Evolutionary conservation across 1,140 invertebrate genomes (phyloP), one percentile per base, ranked within the genome.

Genomic region (Brachystomella parvula): DNA sequence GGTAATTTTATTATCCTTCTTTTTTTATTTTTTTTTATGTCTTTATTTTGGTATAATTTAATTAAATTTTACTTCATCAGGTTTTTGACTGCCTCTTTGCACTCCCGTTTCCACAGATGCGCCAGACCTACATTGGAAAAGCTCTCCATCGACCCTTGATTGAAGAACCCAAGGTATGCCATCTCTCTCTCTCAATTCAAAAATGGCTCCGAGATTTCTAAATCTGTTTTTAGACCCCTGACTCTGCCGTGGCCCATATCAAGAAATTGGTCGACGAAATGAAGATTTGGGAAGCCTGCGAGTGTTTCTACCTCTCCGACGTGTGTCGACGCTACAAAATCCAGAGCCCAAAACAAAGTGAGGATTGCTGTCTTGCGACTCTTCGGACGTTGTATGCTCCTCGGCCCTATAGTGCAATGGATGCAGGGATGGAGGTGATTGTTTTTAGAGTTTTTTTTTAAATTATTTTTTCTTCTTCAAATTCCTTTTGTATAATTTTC

Each of bases 21-120:
- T 81, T 82, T 79, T 12, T 44, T 28, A 31, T 24, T 31, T 28
- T 65, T 26, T n/a, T 26, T 32, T 63, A 12, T 56, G 53, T 61
- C 12, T 19, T 19, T 39, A 65, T 62, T 67, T 28, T 57, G 47
- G 39, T 29, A 28, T 32, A 21, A 59, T 21, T n/a, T n/a, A n/a
- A n/a, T n/a, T n/a, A n/a, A n/a, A n/a, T n/a, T n/a, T n/a, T n/a
- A n/a, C 47, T 47, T 53, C 68, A 26, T 57, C 77, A 89, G 79
- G 82, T 94, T 0, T 95, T 94, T 75, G 86, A 89, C 31, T 92
- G 89, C 76, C 79, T 96, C 3, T 96, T 96, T 77, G 90, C 91
- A 31, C 82, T 95, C 53, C 91, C 93, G 0, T 92, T 87, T 74
- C 89, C 92, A 0, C 83, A 84, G 62, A 84, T 89, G 60, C 83